Base-by-base conservation (phyloP, 2,888 invertebrate species). In the Lasioglossum morio region DNA sequence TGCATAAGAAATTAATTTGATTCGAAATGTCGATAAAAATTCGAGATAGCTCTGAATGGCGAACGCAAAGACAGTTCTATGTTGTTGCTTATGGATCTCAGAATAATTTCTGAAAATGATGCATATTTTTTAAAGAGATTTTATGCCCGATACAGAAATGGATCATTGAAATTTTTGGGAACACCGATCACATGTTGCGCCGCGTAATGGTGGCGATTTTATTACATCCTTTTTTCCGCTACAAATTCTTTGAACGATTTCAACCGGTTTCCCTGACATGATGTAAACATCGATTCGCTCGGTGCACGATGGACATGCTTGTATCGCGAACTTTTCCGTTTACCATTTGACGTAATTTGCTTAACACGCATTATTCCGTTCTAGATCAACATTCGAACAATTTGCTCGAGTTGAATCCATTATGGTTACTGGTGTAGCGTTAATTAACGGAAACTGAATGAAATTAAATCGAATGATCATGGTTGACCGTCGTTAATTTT, bases 231-330 rank as follows among this genome's bases (percentile, higher is more conserved):
- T 84, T 81, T 70, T 78, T 60, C 43, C 76, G n/a, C 60, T 53
- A 85, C 72, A 81, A 79, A 85, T 82, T 86, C 85, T 85, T 46
- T 81, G 76, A 78, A 82, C 79, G 79, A 86, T 82, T 81, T 76
- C 69, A 82, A 85, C 86, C 85, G 85, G 86, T 86, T 86, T 73
- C 69, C 46, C 60, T 73, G 81, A 82, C 60, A 77, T 76, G 85
- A 86, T 81, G 78, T 86, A 85, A 86, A 85, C 81, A 84, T 40
- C 81, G 75, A 72, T 73, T 77, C 46, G 40, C 77, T 78, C 81
- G 78, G 69, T 76, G 60, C 78, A 48, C 16, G 75, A 27, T 30
- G 40, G 30, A 84, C 60, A 74, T n/a, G 37, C 27, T 78, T 27
- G 43, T n/a, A 72, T 72, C 27, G 48, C 19, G 30, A 57, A 74